Evolutionary conservation across 2,888 invertebrate genomes (phyloP).

Genomic region (Eristalis pertinax): DNA sequence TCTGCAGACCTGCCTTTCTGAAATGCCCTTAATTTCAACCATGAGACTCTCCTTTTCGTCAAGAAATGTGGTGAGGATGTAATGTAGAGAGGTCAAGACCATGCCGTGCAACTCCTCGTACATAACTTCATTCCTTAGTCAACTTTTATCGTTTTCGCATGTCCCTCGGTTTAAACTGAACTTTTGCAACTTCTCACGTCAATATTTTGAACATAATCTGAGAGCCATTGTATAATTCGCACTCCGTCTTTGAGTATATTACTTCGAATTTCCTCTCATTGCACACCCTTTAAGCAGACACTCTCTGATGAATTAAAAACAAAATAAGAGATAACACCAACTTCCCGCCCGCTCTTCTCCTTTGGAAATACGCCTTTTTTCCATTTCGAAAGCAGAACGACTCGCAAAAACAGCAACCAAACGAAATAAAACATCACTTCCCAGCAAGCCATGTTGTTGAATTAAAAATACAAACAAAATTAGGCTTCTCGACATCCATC

Average conservation of each 20-base stretch:
- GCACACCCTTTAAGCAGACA: neutral
- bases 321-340: neutral
- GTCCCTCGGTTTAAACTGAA: no score
- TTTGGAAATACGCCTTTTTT: neutral
- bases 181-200: no score
- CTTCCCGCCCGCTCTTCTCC: neutral
- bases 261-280: neutral
- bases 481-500: neutral
- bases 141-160: no score
- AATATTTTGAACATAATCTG: no score
- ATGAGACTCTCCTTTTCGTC: no score
- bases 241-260: neutral
- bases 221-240: no score
- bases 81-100: no score
- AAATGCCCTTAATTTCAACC: no score
- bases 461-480: constrained; percentile 5
- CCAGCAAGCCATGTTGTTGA: constrained; percentile 31
- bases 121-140: no score
- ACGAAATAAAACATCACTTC: constrained; percentile 42
- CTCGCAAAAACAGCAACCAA: constrained; percentile 16
- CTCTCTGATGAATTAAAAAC: neutral
- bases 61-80: no score
- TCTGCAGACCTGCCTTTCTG: no score
- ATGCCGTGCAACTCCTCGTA: no score
- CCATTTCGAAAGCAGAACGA: constrained; percentile 15